Evolutionary conservation across 2,113 vertebrate species (phyloP).

Genomic region (Hyla sarda): DNA sequence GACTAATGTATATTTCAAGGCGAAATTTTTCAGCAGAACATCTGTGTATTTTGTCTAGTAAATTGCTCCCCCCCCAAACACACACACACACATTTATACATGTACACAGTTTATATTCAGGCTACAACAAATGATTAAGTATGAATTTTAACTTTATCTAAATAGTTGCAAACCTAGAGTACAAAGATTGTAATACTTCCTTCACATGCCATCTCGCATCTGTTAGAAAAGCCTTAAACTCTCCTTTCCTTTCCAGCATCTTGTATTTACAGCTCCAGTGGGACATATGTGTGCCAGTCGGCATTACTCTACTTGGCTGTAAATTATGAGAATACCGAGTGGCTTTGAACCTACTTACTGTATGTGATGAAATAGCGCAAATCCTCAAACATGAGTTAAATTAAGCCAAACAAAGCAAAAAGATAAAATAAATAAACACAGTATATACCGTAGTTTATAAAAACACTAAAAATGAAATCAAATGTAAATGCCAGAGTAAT

Average conservation of each 20-base stretch:
- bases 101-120: background rate
- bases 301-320: constrained; percentile 40
- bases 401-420: constrained; percentile 33
- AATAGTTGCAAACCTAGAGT: background rate
- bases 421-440: background rate
- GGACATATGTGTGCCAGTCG: background rate
- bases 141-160: background rate
- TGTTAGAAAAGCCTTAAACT: constrained; percentile 17
- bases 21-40: too few species aligned
- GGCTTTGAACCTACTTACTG: constrained; percentile 3
- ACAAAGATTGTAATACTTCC: background rate
- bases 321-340: background rate
- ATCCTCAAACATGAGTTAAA: background rate
- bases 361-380: constrained; percentile 23
- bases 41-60: too few species aligned
- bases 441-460: background rate
- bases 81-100: too few species aligned
- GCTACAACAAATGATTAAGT: background rate
- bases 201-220: background rate
- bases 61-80: too few species aligned
- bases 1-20: too few species aligned
- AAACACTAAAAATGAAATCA: background rate
- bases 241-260: background rate
- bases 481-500: background rate
- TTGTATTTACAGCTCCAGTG: constrained; percentile 17